A percentile compares a stretch with the other conserved stretches of the same genome.
These are phyloP conservation scores for Todiramphus chloris DNA, from an alignment of 2,113 vertebrate species.

Conservation along the genomic window DNA sequence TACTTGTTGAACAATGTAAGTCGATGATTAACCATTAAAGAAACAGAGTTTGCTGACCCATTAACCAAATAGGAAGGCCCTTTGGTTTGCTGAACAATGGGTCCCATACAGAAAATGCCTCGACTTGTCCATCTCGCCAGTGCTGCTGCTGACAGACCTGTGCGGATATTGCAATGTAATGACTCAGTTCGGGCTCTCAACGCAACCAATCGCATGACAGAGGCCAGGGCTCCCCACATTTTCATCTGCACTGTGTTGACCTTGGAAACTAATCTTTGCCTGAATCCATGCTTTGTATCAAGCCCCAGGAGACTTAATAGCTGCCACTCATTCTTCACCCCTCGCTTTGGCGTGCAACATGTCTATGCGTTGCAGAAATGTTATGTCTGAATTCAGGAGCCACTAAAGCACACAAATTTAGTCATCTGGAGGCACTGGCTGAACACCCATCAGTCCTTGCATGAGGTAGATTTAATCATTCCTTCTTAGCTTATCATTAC, in stretches of 20 bases:
- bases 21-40: slow-evolving; percentile 72
- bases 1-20: slow-evolving; percentile 18
- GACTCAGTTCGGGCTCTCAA: background rate
- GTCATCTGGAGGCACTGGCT: background rate
- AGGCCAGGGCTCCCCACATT: background rate
- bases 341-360: accelerated
- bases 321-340: background rate
- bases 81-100: slow-evolving; percentile 1
- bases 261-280: background rate
- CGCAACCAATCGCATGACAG: accelerated
- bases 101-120: slow-evolving; percentile 26
- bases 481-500: background rate
- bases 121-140: background rate
- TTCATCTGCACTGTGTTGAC: background rate
- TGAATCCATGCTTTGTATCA: background rate
- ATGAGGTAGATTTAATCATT: background rate
- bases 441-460: background rate
- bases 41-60: slow-evolving; percentile 64
- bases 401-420: background rate
- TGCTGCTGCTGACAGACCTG: background rate
- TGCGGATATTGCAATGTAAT: background rate
- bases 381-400: background rate
- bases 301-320: background rate
- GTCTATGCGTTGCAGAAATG: background rate
- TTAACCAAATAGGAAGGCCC: slow-evolving; percentile 51